Base-by-base conservation (phyloP, 2,888 invertebrate genomes). In the Eupithecia subumbrata region DNA sequence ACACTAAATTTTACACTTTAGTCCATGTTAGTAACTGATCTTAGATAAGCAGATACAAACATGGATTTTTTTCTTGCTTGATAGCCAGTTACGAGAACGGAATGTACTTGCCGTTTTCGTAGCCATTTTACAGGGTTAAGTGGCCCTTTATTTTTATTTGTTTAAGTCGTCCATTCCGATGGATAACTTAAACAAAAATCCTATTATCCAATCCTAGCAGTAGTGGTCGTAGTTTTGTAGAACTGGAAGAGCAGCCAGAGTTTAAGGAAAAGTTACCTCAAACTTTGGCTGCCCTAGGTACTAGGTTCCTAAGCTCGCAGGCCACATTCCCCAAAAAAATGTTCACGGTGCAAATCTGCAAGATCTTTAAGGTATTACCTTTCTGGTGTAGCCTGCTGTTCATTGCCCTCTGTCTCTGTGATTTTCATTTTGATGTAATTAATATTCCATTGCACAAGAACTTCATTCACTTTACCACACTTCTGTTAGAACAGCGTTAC, bases 381-480 rank as follows among this genome's bases (percentile, higher is more conserved):
- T 82, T 89, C 89, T 76, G 86, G 68, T 40, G 80, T 67, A 75
- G 82, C 76, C 68, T 76, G 88, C 82, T 83, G 85, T 68, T 79
- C 84, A 79, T 82, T 84, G 2, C 79, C 84, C 14, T 82, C 76
- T 30, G 89, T 82, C 79, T 92, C 92, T 64, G 89, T 92, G 68
- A 93, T 93, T 86, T 92, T 93, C 93, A 93, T 93, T 67, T 72
- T 68, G 12, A n/a, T 25, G 12, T 63, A 71, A 71, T 70, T 74
- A 75, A 68, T 69, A 60, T 72, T 56, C 73, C 79, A 79, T 78
- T 43, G 68, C 68, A 68, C 68, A 72, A 75, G 75, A 77, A 56
- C n/a, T 67, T 40, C n/a, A 40, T n/a, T 40, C 18, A n/a, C 77
- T 80, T 81, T 43, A 22, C 5, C 68, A 68, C 40, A 14, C n/a